phyloP scores from a whole-genome alignment of 2,797 vertebrate species.

The Chromobotia macracanthus region DNA sequence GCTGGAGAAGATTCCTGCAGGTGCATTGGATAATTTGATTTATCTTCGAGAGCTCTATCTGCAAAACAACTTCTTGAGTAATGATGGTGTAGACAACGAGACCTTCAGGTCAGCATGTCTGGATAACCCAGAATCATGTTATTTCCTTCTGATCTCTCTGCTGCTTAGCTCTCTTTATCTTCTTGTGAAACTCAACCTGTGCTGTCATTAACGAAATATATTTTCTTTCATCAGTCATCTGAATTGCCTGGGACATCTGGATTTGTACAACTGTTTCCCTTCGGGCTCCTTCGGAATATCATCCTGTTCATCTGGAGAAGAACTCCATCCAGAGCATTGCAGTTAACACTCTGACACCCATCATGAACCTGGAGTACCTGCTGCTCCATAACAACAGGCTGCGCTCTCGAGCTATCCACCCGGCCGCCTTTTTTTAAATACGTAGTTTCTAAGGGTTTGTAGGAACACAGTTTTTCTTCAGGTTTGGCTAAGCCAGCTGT shows the following conservation, averaged over 20 bases:
- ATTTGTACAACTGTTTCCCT: slow-evolving; percentile 92
- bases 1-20: slow-evolving; percentile 90
- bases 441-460: neutral
- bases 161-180: neutral
- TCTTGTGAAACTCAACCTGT: neutral
- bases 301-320: slow-evolving; percentile 94
- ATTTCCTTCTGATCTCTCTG: too few species aligned
- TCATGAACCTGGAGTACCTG: slow-evolving; percentile 92
- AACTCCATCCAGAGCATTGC: slow-evolving; percentile 87
- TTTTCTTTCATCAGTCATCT: slow-evolving; percentile 74
- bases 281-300: slow-evolving; percentile 88
- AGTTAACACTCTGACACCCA: slow-evolving; percentile 82
- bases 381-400: slow-evolving; percentile 96
- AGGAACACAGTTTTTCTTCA: neutral
- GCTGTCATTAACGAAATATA: slow-evolving; percentile 11
- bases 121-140: neutral
- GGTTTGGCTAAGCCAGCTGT: neutral
- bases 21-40: slow-evolving; percentile 84
- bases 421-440: slow-evolving; percentile 71
- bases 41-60: slow-evolving; percentile 91
- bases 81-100: slow-evolving; percentile 90
- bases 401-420: slow-evolving; percentile 87
- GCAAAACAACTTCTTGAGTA: slow-evolving; percentile 92
- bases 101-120: slow-evolving; percentile 86
- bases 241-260: slow-evolving; percentile 90